A percentile compares a stretch with the other conserved stretches of the same genome.
These are phyloP conservation scores for Bedellia somnulentella DNA, from an alignment of 2,888 invertebrate genomes.

Conservation along the genomic window DNA sequence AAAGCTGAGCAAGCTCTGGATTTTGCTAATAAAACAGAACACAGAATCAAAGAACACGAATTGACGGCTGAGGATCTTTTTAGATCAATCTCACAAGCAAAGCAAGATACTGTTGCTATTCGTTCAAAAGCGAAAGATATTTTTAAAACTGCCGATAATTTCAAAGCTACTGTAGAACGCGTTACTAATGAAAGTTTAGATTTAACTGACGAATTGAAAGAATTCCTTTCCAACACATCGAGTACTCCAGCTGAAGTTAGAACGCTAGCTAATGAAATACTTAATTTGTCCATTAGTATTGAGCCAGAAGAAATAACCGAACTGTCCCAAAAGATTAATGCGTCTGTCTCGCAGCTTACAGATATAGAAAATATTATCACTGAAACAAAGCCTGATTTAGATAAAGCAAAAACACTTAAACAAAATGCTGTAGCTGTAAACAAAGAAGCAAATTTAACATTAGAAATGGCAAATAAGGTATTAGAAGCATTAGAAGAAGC, in stretches of 20 bases:
- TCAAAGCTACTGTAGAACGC: slow-evolving; percentile 67
- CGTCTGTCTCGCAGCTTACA: slow-evolving; percentile 84
- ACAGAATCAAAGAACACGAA: slow-evolving; percentile 78
- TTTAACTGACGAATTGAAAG: slow-evolving; percentile 66
- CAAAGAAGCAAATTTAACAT: slow-evolving; percentile 65
- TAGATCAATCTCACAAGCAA: slow-evolving; percentile 75
- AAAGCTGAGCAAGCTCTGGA: slow-evolving; percentile 88
- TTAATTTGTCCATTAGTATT: slow-evolving; percentile 79
- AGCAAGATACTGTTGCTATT: slow-evolving; percentile 74
- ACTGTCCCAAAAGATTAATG: slow-evolving; percentile 79
- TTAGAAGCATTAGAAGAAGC: slow-evolving; percentile 79
- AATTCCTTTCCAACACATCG: slow-evolving; percentile 69
- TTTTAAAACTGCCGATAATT: slow-evolving; percentile 66
- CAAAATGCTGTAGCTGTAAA: slow-evolving; percentile 73
- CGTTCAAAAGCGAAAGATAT: slow-evolving; percentile 72
- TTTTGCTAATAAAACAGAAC: slow-evolving; percentile 83
- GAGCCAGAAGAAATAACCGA: slow-evolving; percentile 86
- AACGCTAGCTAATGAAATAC: slow-evolving; percentile 68
- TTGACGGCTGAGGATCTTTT: slow-evolving; percentile 79
- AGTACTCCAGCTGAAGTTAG: slow-evolving; percentile 73
- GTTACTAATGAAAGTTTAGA: slow-evolving; percentile 66
- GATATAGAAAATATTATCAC: slow-evolving; percentile 90
- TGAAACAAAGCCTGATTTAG: slow-evolving; percentile 83
- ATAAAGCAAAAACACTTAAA: slow-evolving; percentile 70
- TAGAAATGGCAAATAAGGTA: slow-evolving; percentile 76